These are phyloP conservation scores for Aphodius sticticus DNA, from an alignment of 2,888 invertebrate species.

Conservation along the genomic window DNA sequence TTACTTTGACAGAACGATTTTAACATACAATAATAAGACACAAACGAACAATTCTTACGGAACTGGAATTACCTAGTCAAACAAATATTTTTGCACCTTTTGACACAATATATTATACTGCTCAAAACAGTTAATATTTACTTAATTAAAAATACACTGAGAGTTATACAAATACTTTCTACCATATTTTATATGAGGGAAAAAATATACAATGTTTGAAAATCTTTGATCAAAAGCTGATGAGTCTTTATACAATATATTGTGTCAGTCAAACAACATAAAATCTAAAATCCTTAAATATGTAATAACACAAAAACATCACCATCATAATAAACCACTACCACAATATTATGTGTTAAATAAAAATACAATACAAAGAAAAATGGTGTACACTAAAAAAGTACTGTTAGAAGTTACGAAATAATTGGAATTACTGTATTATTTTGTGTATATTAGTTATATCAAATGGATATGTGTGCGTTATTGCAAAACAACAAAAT, in stretches of 20 bases:
- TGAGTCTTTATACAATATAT: neutral
- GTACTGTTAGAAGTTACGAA: neutral
- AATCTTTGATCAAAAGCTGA: neutral
- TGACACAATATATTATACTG: neutral
- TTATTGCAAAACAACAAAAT: neutral
- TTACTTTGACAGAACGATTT: too few relatives aligned
- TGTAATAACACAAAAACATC: neutral
- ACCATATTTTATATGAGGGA: neutral
- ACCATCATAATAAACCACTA: neutral
- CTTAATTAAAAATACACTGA: too few relatives aligned
- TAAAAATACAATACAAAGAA: too few relatives aligned
- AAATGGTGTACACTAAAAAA: neutral
- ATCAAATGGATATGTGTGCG: neutral
- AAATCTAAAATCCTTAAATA: neutral
- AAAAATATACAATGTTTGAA: neutral
- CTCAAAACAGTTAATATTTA: too few relatives aligned
- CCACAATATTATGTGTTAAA: neutral
- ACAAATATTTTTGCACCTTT: neutral
- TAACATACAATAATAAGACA: too few relatives aligned
- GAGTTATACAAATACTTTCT: too few relatives aligned
- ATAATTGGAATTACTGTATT: neutral
- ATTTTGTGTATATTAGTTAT: neutral
- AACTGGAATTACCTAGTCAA: too few relatives aligned
- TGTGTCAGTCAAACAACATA: neutral
- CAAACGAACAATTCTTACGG: too few relatives aligned